A percentile compares a stretch with the other conserved stretches of the same genome.
Evolutionary conservation across 2,797 vertebrate species (phyloP).

Genomic region (Chlorospingus semifuscus): DNA sequence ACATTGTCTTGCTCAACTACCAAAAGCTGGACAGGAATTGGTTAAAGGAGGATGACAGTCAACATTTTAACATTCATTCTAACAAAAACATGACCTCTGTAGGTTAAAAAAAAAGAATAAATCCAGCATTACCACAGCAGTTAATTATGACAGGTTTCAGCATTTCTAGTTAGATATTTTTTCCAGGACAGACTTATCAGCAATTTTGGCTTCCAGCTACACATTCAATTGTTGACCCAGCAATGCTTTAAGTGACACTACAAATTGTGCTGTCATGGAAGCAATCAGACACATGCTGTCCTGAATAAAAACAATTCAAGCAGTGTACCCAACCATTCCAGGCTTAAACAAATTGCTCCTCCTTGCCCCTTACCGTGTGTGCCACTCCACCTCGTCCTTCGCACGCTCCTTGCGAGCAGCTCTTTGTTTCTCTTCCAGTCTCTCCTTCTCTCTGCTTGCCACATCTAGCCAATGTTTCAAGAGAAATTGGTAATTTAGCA

Average conservation of each 20-base stretch:
- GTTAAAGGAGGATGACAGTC: not conserved
- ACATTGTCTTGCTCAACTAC: not conserved
- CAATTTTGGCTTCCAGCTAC: not conserved
- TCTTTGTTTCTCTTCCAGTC: slow-evolving; percentile 95
- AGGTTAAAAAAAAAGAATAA: not conserved
- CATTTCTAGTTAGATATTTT: not conserved
- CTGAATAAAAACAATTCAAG: not conserved
- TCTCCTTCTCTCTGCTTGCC: slow-evolving; percentile 90
- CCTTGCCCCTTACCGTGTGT: slow-evolving; percentile 80
- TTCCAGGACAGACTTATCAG: not conserved
- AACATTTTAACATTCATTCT: not conserved
- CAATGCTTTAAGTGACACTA: not conserved
- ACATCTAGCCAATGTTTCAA: slow-evolving; percentile 77
- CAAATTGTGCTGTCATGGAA: not conserved
- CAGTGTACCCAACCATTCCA: not conserved
- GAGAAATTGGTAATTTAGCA: not conserved
- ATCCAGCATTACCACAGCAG: not conserved
- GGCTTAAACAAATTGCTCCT: not conserved
- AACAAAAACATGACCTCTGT: not conserved
- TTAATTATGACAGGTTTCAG: not conserved
- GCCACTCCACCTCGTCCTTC: slow-evolving; percentile 86
- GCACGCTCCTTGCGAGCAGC: slow-evolving; percentile 87
- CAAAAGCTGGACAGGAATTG: not conserved
- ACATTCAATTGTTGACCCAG: not conserved
- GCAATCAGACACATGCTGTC: not conserved